These are phyloP conservation scores for Colletes collaris DNA, from an alignment of 2,888 invertebrate species.

Conservation along the genomic window DNA sequence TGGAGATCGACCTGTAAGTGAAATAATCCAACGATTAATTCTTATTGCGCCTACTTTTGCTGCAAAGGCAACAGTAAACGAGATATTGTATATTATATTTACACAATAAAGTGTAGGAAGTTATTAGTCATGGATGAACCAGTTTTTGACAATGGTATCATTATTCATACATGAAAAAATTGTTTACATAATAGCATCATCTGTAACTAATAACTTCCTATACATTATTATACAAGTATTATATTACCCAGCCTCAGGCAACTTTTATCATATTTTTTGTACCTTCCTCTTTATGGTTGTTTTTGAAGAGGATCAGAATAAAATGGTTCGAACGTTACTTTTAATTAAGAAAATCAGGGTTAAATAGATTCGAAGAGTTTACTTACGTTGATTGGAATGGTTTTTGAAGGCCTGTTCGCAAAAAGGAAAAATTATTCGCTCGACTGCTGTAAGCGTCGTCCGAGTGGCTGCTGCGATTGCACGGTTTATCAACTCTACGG, in stretches of 20 bases:
- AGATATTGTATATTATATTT: too few species aligned
- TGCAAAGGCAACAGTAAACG: too few species aligned
- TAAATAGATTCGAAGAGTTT: not conserved
- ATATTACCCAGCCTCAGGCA: too few species aligned
- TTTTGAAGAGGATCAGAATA: too few species aligned
- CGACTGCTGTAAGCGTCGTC: constrained; percentile 75
- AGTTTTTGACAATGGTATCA: not conserved
- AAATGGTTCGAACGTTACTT: too few species aligned
- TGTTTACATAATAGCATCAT: too few species aligned
- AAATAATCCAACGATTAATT: too few species aligned
- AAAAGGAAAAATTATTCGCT: constrained; percentile 82
- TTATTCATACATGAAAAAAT: constrained; percentile 1
- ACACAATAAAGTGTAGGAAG: too few species aligned
- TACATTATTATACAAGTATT: too few species aligned
- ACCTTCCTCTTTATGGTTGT: too few species aligned
- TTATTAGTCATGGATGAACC: constrained; percentile 4
- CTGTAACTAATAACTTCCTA: too few species aligned
- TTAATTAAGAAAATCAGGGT: not conserved
- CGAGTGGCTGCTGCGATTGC: constrained; percentile 79
- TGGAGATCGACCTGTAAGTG: constrained; percentile 72
- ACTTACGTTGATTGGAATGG: constrained; percentile 80
- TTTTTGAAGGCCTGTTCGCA: constrained; percentile 81
- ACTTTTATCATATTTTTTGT: too few species aligned
- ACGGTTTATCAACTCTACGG: constrained; percentile 75
- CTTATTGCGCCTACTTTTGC: not conserved